Conservation (phyloP, 1,140 invertebrate species). For the Magallana gigas region DNA sequence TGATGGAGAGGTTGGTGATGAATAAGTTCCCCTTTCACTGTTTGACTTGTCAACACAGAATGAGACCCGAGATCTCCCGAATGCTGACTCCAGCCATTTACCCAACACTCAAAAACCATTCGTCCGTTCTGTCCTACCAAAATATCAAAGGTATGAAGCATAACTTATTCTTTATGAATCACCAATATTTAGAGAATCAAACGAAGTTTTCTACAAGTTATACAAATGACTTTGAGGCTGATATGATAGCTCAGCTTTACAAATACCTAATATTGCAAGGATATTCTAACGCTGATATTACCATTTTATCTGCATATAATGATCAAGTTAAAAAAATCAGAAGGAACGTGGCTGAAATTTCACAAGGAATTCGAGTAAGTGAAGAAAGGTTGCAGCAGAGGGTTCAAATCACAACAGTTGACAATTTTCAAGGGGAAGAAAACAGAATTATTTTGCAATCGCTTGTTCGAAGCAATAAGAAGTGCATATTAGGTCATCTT, state of each 20-base stretch:
- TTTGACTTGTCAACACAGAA: slow-evolving; percentile 68
- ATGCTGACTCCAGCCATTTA: slow-evolving; percentile 77
- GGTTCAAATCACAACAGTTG: slow-evolving; percentile 84
- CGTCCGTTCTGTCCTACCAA: slow-evolving; percentile 68
- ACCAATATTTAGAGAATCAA: slow-evolving; percentile 69
- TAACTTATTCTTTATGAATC: slow-evolving; percentile 78
- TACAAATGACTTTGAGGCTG: slow-evolving; percentile 74
- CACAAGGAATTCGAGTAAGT: background rate
- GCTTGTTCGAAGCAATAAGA: slow-evolving; percentile 85
- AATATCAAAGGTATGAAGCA: slow-evolving; percentile 74
- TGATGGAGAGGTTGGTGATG: slow-evolving; percentile 78
- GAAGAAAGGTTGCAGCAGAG: slow-evolving; percentile 53
- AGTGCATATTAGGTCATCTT: slow-evolving; percentile 88
- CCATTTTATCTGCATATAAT: slow-evolving; percentile 78
- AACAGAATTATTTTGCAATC: slow-evolving; percentile 91
- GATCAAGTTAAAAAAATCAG: slow-evolving; percentile 75
- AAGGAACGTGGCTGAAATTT: slow-evolving; percentile 64
- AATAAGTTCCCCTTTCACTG: slow-evolving; percentile 73
- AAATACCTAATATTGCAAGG: slow-evolving; percentile 77
- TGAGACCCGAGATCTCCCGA: slow-evolving; percentile 75
- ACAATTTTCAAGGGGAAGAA: slow-evolving; percentile 89
- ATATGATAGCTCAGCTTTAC: slow-evolving; percentile 70
- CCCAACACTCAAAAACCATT: slow-evolving; percentile 71
- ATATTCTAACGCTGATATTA: slow-evolving; percentile 74
- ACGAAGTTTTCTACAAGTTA: slow-evolving; percentile 74